Base-by-base conservation (phyloP, 2,888 invertebrate species). In the Limenitis camilla region DNA sequence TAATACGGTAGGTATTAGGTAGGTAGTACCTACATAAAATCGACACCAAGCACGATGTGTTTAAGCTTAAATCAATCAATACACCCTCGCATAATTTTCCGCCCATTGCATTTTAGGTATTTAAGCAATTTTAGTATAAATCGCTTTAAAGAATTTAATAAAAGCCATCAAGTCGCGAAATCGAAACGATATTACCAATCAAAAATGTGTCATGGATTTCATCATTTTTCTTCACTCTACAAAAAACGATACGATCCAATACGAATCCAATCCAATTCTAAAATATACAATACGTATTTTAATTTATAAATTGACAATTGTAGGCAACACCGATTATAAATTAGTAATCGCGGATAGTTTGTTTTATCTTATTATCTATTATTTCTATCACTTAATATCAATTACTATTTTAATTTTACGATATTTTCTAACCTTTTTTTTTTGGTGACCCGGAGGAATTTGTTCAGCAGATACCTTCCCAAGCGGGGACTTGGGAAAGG, bases 131-230 rank as follows among this genome's bases (percentile, higher is more conserved):
- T 44, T 40, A 40, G 33, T 51, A 8, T 19, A 3, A 39, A 45
- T 40, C 40, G 40, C 45, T 35, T 33, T 2, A 29, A 8, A 40
- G 45, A 51, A 51, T 51, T 51, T 45, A 51, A 51, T 51, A 40
- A 45, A 45, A 44, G n/a, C 9, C 45, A 33, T 40, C 31, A 40
- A 43, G 36, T 40, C 33, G n/a, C 29, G 27, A 7, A 38, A 39
- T 42, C 10, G 8, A 35, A 43, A 49, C 11, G 35, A 35, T 36
- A 28, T 47, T 32, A 47, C 32, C 46, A 39, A 38, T 39, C 39
- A 32, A 35, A 28, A n/a, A 8, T 29, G 7, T 29, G 29, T 35
- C 36, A 29, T 44, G 10, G 19, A 36, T 36, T 36, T 6, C 31
- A 19, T 31, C 1, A 46, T 39, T 31, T 33, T 7, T 33, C 8